Base-by-base conservation (phyloP, 2,113 vertebrate species). In the Myrmophylax atrothorax region DNA sequence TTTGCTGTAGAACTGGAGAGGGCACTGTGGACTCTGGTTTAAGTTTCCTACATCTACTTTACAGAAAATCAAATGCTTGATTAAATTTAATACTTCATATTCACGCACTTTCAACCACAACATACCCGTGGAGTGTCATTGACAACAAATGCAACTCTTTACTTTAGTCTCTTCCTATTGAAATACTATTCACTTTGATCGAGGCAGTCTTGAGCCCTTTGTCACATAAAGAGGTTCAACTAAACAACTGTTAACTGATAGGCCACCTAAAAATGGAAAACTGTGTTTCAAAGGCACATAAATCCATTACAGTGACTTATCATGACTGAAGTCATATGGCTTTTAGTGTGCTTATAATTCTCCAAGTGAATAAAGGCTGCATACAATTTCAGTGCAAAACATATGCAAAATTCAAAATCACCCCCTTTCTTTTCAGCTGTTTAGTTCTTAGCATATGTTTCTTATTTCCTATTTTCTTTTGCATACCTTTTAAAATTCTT, bases 21-120 rank as follows among this genome's bases (percentile, higher is more conserved):
- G 92, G 96, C 95, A 96, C 88, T 97, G 91, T 95, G 92, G 78
- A 78, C 91, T 95, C 79, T 97, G 35, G 94, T 96, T 95, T 93
- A 89, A 55, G 47, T 59, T 86, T 66, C 44, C 28, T 63, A 70
- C 80, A 40, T 44, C 46, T 58, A 26, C 42, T 84, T 73, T 59
- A 77, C 52, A 81, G 56, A 77, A 94, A 92, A 90, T 33, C 28
- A 78, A 72, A 79, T 56, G 29, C 84, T 66, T 86, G 60, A 68
- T 87, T 80, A 84, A 56, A 92, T 87, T 79, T 81, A 75, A 72
- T 89, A 72, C 52, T 78, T 72, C 14, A 72, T 89, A 85, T 90
- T 90, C 75, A 50, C 60, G 74, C 58, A 33, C 74, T 93, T 91
- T 92, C 3, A 8, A 75, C 59, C 42, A 60, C 68, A 95, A 67